Conservation (phyloP, 2,113 vertebrate species). For the Pedionomus torquatus region DNA sequence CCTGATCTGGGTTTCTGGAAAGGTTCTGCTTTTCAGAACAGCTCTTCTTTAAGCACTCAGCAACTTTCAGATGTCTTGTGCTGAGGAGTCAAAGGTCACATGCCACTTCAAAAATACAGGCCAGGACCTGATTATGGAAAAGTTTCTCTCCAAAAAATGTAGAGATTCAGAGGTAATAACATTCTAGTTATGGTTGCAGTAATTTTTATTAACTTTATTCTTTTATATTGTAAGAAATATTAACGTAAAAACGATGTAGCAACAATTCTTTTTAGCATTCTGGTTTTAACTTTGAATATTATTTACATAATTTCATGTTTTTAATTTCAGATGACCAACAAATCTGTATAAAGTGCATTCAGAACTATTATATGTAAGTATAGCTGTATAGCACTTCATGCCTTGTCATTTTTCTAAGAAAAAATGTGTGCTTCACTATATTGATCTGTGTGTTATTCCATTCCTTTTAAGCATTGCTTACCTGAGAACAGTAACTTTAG, state of each 20-base stretch:
- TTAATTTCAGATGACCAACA: constrained; percentile 86
- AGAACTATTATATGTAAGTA: constrained; percentile 91
- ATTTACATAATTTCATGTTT: constrained; percentile 10
- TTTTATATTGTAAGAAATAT: not conserved
- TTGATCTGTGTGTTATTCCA: not conserved
- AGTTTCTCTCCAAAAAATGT: not conserved
- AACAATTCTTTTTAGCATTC: not conserved
- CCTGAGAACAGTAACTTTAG: not conserved
- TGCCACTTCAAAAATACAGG: not conserved
- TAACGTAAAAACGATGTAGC: not conserved
- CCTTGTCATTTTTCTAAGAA: not conserved
- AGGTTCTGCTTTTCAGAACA: not conserved
- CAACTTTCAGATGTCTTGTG: not conserved
- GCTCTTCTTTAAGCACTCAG: not conserved
- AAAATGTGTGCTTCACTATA: not conserved
- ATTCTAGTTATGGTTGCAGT: not conserved
- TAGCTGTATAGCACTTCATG: not conserved
- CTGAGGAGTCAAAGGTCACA: not conserved
- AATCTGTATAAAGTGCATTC: constrained; percentile 83
- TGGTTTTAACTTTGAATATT: not conserved
- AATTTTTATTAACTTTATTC: too few relatives aligned
- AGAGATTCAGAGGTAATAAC: not conserved
- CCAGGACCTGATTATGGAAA: not conserved
- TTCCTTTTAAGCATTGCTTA: not conserved
- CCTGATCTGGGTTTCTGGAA: not conserved